Conservation (phyloP, 1,140 invertebrate species). For the Nylanderia fulva region DNA sequence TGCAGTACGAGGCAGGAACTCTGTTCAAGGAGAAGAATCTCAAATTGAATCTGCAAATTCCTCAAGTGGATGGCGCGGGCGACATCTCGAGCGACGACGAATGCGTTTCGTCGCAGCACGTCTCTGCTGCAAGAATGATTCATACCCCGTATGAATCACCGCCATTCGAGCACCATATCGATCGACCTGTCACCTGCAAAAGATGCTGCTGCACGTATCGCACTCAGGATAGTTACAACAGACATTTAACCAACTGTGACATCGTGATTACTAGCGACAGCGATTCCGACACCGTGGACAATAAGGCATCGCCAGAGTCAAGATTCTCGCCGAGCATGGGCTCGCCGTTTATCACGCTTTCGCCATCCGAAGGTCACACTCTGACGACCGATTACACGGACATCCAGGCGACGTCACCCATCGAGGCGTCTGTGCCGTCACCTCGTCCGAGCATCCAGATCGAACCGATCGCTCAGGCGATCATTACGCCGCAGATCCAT, state of each 20-base stretch:
- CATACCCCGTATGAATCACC: constrained; percentile 75
- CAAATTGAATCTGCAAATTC: constrained; percentile 84
- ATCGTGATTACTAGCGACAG: constrained; percentile 92
- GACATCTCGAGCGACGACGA: constrained; percentile 87
- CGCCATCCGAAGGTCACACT: constrained; percentile 82
- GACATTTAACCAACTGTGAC: constrained; percentile 93
- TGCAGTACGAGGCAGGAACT: constrained; percentile 16
- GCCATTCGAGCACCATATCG: constrained; percentile 77
- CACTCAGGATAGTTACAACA: constrained; percentile 94
- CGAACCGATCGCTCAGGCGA: constrained; percentile 82
- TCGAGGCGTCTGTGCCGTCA: constrained; percentile 82
- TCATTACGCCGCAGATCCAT: constrained; percentile 83
- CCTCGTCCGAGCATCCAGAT: constrained; percentile 82
- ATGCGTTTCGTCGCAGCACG: constrained; percentile 71
- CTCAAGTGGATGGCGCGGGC: constrained; percentile 92
- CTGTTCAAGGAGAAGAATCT: constrained; percentile 60
- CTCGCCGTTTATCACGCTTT: constrained; percentile 81
- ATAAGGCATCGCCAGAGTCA: constrained; percentile 81
- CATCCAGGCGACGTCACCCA: constrained; percentile 80
- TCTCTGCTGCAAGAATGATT: constrained; percentile 80
- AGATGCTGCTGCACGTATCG: constrained; percentile 95
- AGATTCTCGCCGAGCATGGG: constrained; percentile 78
- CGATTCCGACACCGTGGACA: constrained; percentile 87
- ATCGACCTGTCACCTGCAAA: constrained; percentile 93
- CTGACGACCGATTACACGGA: constrained; percentile 80